Evolutionary conservation across 2,888 invertebrate genomes (phyloP), one percentile per base, ranked within the genome.

Genomic region (Rhogogaster chlorosoma): DNA sequence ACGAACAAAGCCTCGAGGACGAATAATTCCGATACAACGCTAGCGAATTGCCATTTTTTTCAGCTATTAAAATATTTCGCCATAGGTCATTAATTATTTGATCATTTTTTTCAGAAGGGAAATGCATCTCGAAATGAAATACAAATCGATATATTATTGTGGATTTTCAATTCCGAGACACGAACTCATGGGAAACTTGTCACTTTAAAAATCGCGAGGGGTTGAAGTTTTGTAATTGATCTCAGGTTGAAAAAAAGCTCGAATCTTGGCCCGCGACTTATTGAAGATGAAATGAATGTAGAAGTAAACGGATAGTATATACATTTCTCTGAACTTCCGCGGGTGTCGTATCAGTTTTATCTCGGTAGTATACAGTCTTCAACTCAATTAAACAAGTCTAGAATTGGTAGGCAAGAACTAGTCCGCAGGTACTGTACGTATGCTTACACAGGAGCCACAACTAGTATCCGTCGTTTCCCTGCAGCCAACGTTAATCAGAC

Each of bases 401-500:
- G 22, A 67, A 67, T 67, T 67, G 32, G 67, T 32, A 15, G 18
- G 6, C 67, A 32, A 29, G 32, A 29, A 32, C 5, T 18, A 18
- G 29, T 67, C 12, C 12, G 12, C 4, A 67, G 12, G 32, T 64
- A 64, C 7, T 10, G 61, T 61, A 32, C 15, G 15, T 32, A 32
- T 67, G 32, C 32, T 61, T 67, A 32, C 18, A 67, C 67, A 67
- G 22, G 42, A 22, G 10, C 22, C 36, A 42, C 71, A 73, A 42
- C 42, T 0, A 26, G 71, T 42, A n/a, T 42, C 10, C 42, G 10
- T 22, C 9, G 22, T 22, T n/a, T 42, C 7, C 42, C 42, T 9
- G 0, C 2, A 42, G 10, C 42, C 71, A 42, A 80, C n/a, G 80
- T 80, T 80, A 80, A 80, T 80, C 80, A 80, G 38, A 38, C 36